A percentile compares a stretch with the other conserved stretches of the same genome.
phyloP scores from a whole-genome alignment of 1,140 invertebrate species.

The Hylyphantes graminicola region DNA sequence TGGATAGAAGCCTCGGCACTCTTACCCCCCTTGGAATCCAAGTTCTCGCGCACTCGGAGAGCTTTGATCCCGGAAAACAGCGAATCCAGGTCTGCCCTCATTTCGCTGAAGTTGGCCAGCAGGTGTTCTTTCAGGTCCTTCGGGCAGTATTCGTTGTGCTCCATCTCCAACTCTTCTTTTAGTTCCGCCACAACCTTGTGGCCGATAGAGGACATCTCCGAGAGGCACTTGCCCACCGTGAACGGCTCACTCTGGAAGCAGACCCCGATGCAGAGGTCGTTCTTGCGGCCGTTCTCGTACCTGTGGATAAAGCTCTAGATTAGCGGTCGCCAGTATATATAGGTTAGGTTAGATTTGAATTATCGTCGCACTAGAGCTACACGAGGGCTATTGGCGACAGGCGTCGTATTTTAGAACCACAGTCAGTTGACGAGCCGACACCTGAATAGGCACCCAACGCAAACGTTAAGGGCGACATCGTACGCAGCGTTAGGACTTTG shows the following conservation, averaged over 20 bases:
- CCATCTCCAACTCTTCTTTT: conserved; percentile 9
- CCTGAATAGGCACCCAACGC: too few species aligned
- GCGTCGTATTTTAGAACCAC: too few species aligned
- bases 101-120: conserved; percentile 11
- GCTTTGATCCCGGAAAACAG: conserved; percentile 28
- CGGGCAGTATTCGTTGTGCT: conserved; percentile 29
- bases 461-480: too few species aligned
- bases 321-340: too few species aligned
- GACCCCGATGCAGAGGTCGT: conserved; percentile 22
- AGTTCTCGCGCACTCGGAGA: not conserved
- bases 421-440: too few species aligned
- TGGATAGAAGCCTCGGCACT: conserved; percentile 4
- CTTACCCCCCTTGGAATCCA: not conserved
- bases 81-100: conserved; percentile 25
- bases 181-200: conserved; percentile 16
- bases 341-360: too few species aligned
- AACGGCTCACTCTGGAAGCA: conserved; percentile 13
- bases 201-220: not conserved
- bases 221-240: conserved; percentile 4
- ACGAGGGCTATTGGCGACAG: too few species aligned
- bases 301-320: too few species aligned
- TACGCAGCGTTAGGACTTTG: too few species aligned
- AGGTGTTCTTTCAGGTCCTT: conserved; percentile 29
- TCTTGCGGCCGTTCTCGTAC: not conserved
- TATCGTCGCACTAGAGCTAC: too few species aligned